Base-by-base conservation (phyloP, 2,113 vertebrate genomes). In the Clarias batrachus region DNA sequence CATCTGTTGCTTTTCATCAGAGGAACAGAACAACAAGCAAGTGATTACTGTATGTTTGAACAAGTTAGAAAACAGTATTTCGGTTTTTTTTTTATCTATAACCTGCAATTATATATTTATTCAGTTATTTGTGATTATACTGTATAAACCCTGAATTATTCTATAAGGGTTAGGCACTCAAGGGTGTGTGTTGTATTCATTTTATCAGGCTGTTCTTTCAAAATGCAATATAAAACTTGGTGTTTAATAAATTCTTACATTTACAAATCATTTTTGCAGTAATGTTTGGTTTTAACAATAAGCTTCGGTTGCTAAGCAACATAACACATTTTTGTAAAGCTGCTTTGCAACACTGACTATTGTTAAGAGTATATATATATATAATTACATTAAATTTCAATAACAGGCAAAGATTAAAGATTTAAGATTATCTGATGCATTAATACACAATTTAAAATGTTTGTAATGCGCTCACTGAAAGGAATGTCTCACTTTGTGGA, bases 1-100 rank as follows among this genome's bases (percentile, higher is more conserved):
- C 79, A 87, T 81, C 85, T 87, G 74, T 87, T 82, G 41, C 85
- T 62, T 41, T n/a, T 74, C 56, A 54, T 82, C 19, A 33, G 14
- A 48, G 60, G 60, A 74, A 74, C 30, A 70, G n/a, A 27, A 16
- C 63, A 59, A 6, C 37, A 59, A 2, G 11, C 33, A 21, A 3
- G 52, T 17, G 19, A 14, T n/a, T 11, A 33, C 30, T 33, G 30
- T 33, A 54, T 17, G 48, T 54, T 48, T n/a, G 41, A 16, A 77
- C 25, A 10, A 54, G 74, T 27, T 25, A 14, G 74, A 54, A 77
- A 76, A 6, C 73, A 74, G 19, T 12, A 19, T 4, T 23, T 25
- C 30, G n/a, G n/a, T n/a, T n/a, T n/a, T n/a, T 0, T 71, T 71
- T 19, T 19, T 8, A 63, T 48, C n/a, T 66, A 14, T 66, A 66